phyloP scores from a whole-genome alignment of 92 coral and sea anemone genomes.

The Blastomussa wellsi region DNA sequence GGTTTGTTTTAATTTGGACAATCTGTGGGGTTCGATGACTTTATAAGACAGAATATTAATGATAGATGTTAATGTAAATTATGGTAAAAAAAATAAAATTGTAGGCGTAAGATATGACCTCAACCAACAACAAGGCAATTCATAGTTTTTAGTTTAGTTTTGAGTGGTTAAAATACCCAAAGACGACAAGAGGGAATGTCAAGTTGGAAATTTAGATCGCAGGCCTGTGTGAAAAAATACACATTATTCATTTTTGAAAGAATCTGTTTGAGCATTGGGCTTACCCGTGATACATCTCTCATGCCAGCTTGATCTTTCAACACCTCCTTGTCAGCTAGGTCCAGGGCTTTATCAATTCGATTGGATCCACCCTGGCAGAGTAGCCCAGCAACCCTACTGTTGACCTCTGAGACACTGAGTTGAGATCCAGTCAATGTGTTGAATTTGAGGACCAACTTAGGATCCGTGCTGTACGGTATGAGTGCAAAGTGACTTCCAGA shows the following conservation, averaged over 20 bases:
- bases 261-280: neutral
- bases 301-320: constrained; percentile 64
- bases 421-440: constrained; percentile 67
- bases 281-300: constrained; percentile 44
- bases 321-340: constrained; percentile 73
- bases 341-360: constrained; percentile 75
- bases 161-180: too few relatives aligned
- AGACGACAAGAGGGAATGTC: too few relatives aligned
- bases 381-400: constrained; percentile 57
- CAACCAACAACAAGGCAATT: too few relatives aligned
- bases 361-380: constrained; percentile 69
- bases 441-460: constrained; percentile 63
- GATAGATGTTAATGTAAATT: too few relatives aligned
- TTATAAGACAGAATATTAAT: too few relatives aligned
- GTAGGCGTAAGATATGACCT: too few relatives aligned
- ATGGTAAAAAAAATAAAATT: too few relatives aligned
- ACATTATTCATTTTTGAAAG: neutral
- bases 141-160: too few relatives aligned
- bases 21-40: too few relatives aligned
- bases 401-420: constrained; percentile 63
- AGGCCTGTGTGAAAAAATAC: too few relatives aligned
- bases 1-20: too few relatives aligned
- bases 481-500: constrained; percentile 70
- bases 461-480: constrained; percentile 54
- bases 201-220: too few relatives aligned